These are phyloP conservation scores for Ectemnius cavifrons DNA, from an alignment of 2,888 invertebrate species.

Conservation along the genomic window DNA sequence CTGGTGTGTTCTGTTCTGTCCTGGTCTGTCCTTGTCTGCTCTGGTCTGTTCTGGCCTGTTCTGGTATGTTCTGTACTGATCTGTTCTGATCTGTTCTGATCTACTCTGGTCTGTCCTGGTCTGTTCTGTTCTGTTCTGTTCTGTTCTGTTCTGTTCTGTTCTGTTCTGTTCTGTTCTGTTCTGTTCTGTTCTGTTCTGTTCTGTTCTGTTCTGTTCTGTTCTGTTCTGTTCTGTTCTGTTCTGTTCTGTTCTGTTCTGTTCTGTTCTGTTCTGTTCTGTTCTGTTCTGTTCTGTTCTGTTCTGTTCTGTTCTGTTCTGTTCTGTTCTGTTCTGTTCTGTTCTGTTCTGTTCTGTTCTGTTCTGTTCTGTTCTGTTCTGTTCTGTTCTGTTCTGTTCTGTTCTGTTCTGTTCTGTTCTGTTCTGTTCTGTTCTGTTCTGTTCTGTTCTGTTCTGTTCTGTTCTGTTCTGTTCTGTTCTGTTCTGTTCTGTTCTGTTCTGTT, in stretches of 20 bases:
- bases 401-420: background rate
- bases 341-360: background rate
- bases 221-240: no score
- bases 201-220: no score
- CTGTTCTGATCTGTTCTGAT: no score
- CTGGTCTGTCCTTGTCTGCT: no score
- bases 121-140: background rate
- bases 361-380: background rate
- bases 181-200: background rate
- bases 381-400: background rate
- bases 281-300: background rate
- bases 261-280: background rate
- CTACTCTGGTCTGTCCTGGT: no score
- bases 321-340: background rate
- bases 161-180: background rate
- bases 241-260: background rate
- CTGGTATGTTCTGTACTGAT: no score
- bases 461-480: background rate
- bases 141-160: background rate
- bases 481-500: background rate
- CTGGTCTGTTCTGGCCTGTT: no score
- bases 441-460: background rate
- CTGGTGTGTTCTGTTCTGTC: no score
- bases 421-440: background rate
- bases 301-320: background rate